Conservation (phyloP, 1,140 invertebrate species). For the Brachystomella parvula region DNA sequence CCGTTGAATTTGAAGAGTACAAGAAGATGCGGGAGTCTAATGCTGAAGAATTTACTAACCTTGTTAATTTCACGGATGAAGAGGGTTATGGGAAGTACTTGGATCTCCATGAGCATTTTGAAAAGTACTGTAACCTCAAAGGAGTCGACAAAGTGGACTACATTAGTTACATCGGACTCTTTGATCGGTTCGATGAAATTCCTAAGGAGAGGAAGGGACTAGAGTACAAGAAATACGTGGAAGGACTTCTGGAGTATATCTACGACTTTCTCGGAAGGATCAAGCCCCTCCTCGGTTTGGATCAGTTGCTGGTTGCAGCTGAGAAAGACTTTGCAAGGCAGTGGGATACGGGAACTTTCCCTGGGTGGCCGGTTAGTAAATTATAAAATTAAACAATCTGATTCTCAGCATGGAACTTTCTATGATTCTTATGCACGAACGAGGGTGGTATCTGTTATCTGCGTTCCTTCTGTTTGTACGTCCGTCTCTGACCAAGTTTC, state of each 20-base stretch:
- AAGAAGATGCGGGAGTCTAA: constrained; percentile 75
- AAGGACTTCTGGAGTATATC: constrained; percentile 77
- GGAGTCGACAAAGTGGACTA: constrained; percentile 96
- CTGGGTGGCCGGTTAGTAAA: constrained; percentile 78
- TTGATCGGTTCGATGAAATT: constrained; percentile 94
- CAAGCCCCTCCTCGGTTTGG: constrained; percentile 83
- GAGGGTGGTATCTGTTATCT: no score
- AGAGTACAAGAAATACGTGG: constrained; percentile 84
- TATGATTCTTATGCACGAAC: no score
- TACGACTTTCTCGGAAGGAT: constrained; percentile 75
- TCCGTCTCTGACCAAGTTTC: no score
- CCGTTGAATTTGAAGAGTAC: constrained; percentile 92
- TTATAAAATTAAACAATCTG: no score
- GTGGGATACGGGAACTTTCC: constrained; percentile 82
- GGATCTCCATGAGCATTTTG: constrained; percentile 95
- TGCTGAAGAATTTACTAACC: constrained; percentile 58
- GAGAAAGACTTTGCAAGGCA: constrained; percentile 75
- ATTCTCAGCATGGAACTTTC: no score
- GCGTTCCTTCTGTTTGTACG: no score
- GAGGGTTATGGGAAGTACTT: constrained; percentile 98
- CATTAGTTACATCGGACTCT: constrained; percentile 84
- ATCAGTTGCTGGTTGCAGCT: constrained; percentile 65
- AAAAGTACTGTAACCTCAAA: constrained; percentile 93
- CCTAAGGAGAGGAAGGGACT: constrained; percentile 88
- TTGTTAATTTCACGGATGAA: constrained; percentile 98